These are phyloP conservation scores for Corythornis vintsioides DNA, from an alignment of 2,113 vertebrate genomes.

Conservation along the genomic window DNA sequence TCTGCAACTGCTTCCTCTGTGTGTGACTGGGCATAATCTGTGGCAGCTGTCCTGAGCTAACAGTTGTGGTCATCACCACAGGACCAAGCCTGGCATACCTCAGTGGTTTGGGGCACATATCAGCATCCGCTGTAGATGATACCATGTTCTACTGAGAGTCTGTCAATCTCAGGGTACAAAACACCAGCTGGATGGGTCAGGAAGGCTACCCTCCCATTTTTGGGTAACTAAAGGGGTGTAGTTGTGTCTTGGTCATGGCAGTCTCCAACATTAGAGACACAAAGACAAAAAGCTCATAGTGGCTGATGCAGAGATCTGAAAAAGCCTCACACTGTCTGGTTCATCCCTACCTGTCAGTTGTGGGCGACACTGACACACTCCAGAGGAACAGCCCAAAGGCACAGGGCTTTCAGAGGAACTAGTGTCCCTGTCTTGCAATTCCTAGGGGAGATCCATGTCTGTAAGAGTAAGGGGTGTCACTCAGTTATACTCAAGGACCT, in stretches of 20 bases:
- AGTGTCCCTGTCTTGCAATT: neutral
- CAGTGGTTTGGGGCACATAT: neutral
- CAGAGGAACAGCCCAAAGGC: neutral
- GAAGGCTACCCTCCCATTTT: neutral
- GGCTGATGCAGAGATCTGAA: neutral
- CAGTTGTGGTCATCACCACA: neutral
- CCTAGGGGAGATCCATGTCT: neutral
- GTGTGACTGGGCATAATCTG: neutral
- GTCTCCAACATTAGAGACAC: neutral
- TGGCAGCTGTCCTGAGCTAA: neutral
- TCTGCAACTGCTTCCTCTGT: neutral
- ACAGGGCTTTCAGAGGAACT: neutral
- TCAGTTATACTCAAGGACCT: neutral
- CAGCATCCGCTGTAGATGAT: neutral
- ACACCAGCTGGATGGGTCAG: neutral
- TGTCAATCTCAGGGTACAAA: neutral
- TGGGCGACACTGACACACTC: neutral
- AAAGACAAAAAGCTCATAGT: neutral
- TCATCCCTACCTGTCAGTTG: neutral
- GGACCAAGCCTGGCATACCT: neutral
- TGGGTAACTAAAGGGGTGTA: neutral
- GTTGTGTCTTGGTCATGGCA: neutral
- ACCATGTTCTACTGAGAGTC: accelerated
- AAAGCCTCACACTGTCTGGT: neutral
- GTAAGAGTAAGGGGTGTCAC: neutral